These are phyloP conservation scores for Silurus meridionalis DNA, from an alignment of 2,113 vertebrate genomes.

Conservation along the genomic window DNA sequence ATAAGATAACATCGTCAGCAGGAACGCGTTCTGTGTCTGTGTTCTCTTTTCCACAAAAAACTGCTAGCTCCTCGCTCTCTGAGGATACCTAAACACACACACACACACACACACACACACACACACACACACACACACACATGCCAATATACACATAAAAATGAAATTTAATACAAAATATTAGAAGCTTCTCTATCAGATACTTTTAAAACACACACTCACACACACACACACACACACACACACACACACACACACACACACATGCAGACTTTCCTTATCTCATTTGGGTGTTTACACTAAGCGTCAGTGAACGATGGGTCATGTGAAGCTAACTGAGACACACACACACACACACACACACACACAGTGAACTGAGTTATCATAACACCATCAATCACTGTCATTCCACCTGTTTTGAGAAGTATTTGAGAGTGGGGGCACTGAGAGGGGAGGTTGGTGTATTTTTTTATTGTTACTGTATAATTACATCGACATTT, in stretches of 20 bases:
- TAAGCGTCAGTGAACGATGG: constrained; percentile 47
- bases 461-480: background rate
- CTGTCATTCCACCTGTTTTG: constrained; percentile 9
- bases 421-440: background rate
- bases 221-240: constrained; percentile 16
- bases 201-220: no score
- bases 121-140: constrained; percentile 26
- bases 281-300: constrained; percentile 50
- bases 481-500: no score
- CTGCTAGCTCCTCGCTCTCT: constrained; percentile 79
- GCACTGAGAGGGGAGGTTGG: background rate
- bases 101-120: constrained; percentile 34
- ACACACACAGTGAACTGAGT: background rate
- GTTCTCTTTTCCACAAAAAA: constrained; percentile 85
- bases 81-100: constrained; percentile 77
- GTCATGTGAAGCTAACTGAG: constrained; percentile 20
- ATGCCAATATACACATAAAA: constrained; percentile 11
- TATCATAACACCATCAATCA: background rate
- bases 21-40: constrained; percentile 90
- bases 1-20: constrained; percentile 73
- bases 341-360: constrained; percentile 22
- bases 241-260: constrained; percentile 20
- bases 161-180: background rate
- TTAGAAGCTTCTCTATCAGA: background rate
- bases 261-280: constrained; percentile 39